A percentile compares a stretch with the other conserved stretches of the same genome.
These are phyloP conservation scores for Sipha maydis DNA, from an alignment of 2,888 invertebrate species.

Conservation along the genomic window DNA sequence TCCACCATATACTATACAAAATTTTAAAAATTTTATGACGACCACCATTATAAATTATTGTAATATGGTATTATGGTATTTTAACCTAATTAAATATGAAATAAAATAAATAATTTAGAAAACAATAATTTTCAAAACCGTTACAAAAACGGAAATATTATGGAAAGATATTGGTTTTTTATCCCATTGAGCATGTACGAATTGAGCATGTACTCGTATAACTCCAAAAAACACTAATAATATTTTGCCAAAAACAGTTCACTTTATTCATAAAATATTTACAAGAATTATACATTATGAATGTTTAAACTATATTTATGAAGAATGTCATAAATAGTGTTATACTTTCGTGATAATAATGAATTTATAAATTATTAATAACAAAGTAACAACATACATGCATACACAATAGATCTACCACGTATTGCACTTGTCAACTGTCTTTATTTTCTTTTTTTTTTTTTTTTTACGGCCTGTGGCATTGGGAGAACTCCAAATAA, in stretches of 20 bases:
- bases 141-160: neutral
- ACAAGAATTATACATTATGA: too few species aligned
- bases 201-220: neutral
- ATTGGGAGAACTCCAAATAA: conserved; percentile 55
- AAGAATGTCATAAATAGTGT: neutral
- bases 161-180: neutral
- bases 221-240: neutral
- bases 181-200: neutral
- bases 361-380: conserved; percentile 20
- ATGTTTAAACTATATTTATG: too few species aligned
- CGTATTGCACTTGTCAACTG: conserved; percentile 26
- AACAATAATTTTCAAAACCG: neutral
- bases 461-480: neutral
- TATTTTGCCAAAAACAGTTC: neutral
- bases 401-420: conserved; percentile 9
- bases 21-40: too few species aligned
- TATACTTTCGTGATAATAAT: neutral
- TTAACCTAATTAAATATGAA: neutral
- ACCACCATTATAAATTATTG: too few species aligned
- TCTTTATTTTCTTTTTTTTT: neutral
- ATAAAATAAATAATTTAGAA: neutral
- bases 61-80: neutral
- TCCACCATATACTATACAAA: too few species aligned
- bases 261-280: too few species aligned
- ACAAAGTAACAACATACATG: neutral